Conservation (phyloP, 2,113 vertebrate species). For the Naja naja region DNA sequence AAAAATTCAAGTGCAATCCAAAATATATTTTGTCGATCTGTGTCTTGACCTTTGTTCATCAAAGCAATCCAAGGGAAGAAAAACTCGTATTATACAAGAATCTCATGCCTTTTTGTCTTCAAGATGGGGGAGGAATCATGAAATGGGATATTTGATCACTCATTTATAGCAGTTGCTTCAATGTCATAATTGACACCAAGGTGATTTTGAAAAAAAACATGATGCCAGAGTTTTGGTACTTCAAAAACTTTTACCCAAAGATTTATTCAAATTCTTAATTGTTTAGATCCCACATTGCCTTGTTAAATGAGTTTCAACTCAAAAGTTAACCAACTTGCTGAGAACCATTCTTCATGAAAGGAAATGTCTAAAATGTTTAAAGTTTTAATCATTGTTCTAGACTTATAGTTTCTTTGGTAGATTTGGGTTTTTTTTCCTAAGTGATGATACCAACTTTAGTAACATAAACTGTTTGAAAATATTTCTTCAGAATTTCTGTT, state of each 20-base stretch:
- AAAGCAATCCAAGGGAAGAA: constrained; percentile 24
- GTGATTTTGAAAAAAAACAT: constrained; percentile 56
- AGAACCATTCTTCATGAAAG: constrained; percentile 56
- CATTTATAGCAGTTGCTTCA: constrained; percentile 84
- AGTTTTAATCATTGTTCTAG: constrained; percentile 52
- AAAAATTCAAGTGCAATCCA: constrained; percentile 36
- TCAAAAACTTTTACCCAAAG: constrained; percentile 59
- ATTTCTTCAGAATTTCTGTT: constrained; percentile 46
- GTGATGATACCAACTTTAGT: constrained; percentile 42
- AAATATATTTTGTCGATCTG: constrained; percentile 44
- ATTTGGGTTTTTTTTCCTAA: constrained; percentile 11
- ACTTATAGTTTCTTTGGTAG: constrained; percentile 37
- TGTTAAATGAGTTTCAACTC: constrained; percentile 44
- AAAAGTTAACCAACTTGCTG: constrained; percentile 53
- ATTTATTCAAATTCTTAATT: constrained; percentile 51
- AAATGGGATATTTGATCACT: constrained; percentile 83
- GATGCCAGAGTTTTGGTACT: constrained; percentile 68
- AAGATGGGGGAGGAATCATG: constrained; percentile 52
- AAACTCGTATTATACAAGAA: not conserved
- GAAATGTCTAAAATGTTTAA: constrained; percentile 50
- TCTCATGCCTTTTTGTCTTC: constrained; percentile 47
- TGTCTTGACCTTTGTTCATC: constrained; percentile 43
- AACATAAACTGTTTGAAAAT: constrained; percentile 31
- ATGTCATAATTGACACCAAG: constrained; percentile 66
- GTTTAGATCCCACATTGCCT: constrained; percentile 38